Evolutionary conservation across 2,797 vertebrate genomes (phyloP).

Genomic region (Lepilemur septentrionalis): DNA sequence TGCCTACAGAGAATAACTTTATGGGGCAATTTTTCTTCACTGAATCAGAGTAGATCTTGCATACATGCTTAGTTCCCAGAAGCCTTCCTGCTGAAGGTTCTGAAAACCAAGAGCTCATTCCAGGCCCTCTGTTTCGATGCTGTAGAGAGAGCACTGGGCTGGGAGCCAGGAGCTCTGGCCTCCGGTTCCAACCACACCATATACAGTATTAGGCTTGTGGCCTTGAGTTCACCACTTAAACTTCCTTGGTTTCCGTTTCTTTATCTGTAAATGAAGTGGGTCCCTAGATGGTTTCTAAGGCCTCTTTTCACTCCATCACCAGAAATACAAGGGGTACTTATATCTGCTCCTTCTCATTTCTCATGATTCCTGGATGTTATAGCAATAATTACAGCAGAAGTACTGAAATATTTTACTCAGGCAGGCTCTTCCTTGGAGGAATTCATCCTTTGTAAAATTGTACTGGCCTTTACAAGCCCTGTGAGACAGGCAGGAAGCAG

Average conservation of each 20-base stretch:
- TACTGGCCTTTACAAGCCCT: constrained; percentile 23
- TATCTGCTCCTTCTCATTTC: not conserved
- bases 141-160: not conserved
- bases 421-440: constrained; percentile 25
- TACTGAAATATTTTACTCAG: not conserved
- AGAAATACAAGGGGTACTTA: not conserved
- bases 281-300: not conserved
- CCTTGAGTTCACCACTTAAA: not conserved
- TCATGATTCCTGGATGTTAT: not conserved
- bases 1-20: not conserved
- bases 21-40: not conserved
- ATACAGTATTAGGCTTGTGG: not conserved
- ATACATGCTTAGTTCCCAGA: not conserved
- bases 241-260: not conserved
- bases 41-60: not conserved
- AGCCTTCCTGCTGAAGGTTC: not conserved
- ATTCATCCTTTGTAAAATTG: constrained; percentile 22
- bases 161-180: not conserved
- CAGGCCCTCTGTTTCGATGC: not conserved
- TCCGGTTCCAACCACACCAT: not conserved
- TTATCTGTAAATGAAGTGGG: constrained; percentile 17
- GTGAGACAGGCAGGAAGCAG: constrained; percentile 44
- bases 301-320: not conserved
- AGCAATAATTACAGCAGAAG: not conserved
- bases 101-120: not conserved